Evolutionary conservation across 2,797 vertebrate species (phyloP), one percentile per base, ranked within the genome.

Genomic region (Petrocephalus schoutedeni): DNA sequence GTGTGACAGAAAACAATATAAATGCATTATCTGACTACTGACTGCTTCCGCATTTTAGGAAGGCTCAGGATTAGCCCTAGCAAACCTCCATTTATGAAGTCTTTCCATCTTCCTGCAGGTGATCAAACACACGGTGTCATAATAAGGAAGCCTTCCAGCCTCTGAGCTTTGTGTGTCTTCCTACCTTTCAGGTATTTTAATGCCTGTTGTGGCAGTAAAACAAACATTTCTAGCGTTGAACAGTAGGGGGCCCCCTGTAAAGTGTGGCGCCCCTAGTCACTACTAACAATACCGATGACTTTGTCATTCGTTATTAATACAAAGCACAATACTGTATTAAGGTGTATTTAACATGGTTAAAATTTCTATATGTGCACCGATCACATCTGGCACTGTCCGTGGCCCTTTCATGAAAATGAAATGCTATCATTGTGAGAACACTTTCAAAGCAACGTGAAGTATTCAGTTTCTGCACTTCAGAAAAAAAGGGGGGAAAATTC

Each of bases 401-500:
- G 45, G 8, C 41, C 28, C 77, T 80, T 89, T 90, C 54, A 86
- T 49, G 84, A 87, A 23, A 80, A 56, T 74, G 92, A 90, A 91
- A 92, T 88, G 58, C 87, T 90, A 91, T 89, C 90, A 88, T 89
- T 91, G 92, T 91, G 92, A 90, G 92, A 91, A 91, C 87, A 12
- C 0, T 23, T 67, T 86, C 28, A 59, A 86, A 87, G 84, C 32
- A 58, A 6, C 16, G 28, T 51, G 51, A 87, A 87, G 91, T 89
- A 88, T 92, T 89, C 54, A 61, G 67, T 92, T 91, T 91, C 90
- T 86, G 83, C 77, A 53, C 84, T 28, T 89, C 83, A 88, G 59
- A 87, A 89, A 71, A 91, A 87, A 86, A 28, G 28, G 28, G 67
- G 87, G 61, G 89, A 53, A 51, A 83, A 87, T 89, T 89, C 59